These are phyloP conservation scores for Dascyllus trimaculatus DNA, from an alignment of 2,113 vertebrate species.

Conservation along the genomic window DNA sequence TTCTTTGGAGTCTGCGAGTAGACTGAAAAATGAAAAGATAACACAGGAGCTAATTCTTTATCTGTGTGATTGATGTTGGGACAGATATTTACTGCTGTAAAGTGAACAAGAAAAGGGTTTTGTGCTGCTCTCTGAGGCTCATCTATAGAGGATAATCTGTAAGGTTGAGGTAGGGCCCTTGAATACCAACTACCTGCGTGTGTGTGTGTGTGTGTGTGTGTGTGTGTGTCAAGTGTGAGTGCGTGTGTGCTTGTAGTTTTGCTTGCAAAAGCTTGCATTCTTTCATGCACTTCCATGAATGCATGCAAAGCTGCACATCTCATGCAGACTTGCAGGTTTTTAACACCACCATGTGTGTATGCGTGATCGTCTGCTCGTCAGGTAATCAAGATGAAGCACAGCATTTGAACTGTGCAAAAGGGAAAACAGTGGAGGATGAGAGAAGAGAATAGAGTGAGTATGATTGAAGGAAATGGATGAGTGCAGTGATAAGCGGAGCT, in stretches of 20 bases:
- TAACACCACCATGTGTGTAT: not conserved
- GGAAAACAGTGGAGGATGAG: constrained; percentile 29
- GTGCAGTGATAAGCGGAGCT: constrained; percentile 77
- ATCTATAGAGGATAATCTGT: constrained; percentile 54
- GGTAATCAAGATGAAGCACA: constrained; percentile 70
- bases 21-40: constrained; percentile 33
- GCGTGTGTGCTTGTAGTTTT: constrained; percentile 13
- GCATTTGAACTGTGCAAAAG: constrained; percentile 43
- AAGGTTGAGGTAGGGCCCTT: constrained; percentile 40
- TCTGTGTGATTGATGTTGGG: constrained; percentile 45
- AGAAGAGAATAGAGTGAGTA: constrained; percentile 45
- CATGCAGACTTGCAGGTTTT: constrained; percentile 13
- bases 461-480: constrained; percentile 75
- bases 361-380: constrained; percentile 23
- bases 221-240: constrained; percentile 14
- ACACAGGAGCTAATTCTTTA: constrained; percentile 31
- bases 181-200: constrained; percentile 63
- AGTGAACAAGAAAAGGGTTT: constrained; percentile 6
- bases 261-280: constrained; percentile 37
- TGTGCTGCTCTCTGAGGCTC: constrained; percentile 37
- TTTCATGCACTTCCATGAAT: constrained; percentile 5
- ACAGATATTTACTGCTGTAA: constrained; percentile 21
- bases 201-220: constrained; percentile 9
- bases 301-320: not conserved
- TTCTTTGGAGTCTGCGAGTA: constrained; percentile 5